Evolutionary conservation across 2,888 invertebrate genomes (phyloP), one percentile per base, ranked within the genome.

Genomic region (Pimpla rufipes): DNA sequence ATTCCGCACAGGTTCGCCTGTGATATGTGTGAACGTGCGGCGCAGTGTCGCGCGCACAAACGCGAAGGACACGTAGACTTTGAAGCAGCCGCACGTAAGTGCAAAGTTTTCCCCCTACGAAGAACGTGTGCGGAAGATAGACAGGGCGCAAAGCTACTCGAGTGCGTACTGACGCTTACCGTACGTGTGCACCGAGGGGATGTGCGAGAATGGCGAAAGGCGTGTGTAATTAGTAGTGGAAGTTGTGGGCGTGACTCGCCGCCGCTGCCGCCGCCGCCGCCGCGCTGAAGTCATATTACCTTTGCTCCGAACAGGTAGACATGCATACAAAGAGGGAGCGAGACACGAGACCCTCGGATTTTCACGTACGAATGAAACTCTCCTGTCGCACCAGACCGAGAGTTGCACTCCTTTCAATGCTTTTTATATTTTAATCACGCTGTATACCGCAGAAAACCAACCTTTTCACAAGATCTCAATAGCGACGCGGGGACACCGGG

Each of bases 151-250:
- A 37, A 68, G 47, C 11, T 59, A 21, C 59, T 37, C 59, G 50
- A 59, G 68, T 35, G 57, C 64, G 57, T 66, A 76, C 67, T 13
- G 21, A 57, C 67, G 55, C 57, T 35, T 59, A 47, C 40, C 16
- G 8, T 55, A 45, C 42, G 35, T 13, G 35, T 29, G 21, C 16
- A 21, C 37, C 40, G 40, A 62, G 35, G 35, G 21, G 50, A 52
- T 52, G 35, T 50, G 50, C 52, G 47, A 52, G 40, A 13, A n/a
- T 79, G 52, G 55, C 55, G 71, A 29, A 29, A 79, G 21, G 35
- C 40, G 55, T 52, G 70, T 50, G 64, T 79, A 79, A 79, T 79
- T 79, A 79, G 71, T 55, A 66, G 79, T 64, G 59, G 79, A 66
- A 52, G 47, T 50, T 21, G 45, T 70, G 71, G 79, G 66, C 79